Evolutionary conservation across 2,113 vertebrate genomes (phyloP).

Genomic region (Rhinoptilus africanus): DNA sequence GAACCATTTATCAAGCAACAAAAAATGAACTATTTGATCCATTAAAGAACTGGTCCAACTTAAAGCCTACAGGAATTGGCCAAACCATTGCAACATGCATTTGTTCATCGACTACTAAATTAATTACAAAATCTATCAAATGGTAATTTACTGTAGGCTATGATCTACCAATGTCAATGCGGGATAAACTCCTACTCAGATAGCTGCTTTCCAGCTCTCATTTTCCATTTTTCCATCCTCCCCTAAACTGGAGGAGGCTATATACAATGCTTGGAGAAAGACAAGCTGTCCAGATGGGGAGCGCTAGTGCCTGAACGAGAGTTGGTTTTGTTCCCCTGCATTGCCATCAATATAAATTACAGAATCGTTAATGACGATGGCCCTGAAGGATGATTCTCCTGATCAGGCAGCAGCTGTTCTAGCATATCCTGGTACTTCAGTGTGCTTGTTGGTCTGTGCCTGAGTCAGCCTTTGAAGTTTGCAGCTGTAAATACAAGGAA

Average conservation of each 20-base stretch:
- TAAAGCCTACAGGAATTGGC: background rate
- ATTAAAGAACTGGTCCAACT: background rate
- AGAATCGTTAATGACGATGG: background rate
- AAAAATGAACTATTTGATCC: background rate
- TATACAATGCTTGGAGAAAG: background rate
- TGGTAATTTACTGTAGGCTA: background rate
- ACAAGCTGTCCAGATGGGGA: background rate
- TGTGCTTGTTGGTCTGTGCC: background rate
- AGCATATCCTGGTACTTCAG: background rate
- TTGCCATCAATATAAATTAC: background rate
- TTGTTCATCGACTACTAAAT: background rate
- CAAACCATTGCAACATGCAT: background rate
- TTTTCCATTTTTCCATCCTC: background rate
- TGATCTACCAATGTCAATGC: background rate
- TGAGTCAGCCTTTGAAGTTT: background rate
- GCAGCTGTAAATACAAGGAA: background rate
- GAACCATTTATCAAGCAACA: background rate
- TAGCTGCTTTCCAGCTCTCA: background rate
- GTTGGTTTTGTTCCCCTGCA: background rate
- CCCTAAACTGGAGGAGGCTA: background rate
- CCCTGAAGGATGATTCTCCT: background rate
- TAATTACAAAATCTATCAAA: background rate
- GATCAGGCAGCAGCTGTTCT: slow-evolving; percentile 2
- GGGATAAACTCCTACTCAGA: background rate
- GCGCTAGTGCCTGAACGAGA: background rate